Base-by-base conservation (phyloP, 2,797 vertebrate genomes). In the Tokudaia muenninki region DNA sequence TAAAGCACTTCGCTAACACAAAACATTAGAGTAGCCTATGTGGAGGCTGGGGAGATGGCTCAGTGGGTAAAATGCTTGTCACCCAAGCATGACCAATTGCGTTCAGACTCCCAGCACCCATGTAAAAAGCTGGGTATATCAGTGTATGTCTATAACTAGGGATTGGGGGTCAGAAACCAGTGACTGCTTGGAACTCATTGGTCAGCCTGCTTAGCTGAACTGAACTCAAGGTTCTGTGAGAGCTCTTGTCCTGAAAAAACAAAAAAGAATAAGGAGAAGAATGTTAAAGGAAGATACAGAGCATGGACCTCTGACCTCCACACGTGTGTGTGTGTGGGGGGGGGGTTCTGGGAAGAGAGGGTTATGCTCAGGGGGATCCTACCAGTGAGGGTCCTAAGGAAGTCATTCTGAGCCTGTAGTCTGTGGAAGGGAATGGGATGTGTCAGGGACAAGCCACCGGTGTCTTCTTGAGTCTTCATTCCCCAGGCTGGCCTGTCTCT, bases 11-110 rank as follows among this genome's bases (percentile, higher is more conserved):
- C 37, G 22, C 47, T 57, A 37, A 81, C 87, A 9, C 65, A 65
- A 79, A 65, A 24, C 31, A 21, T 29, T 57, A 44, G 67, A 78
- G 16, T 34, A 6, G 21, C 22, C 70, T 57, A 22, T 4, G 37
- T 34, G n/a, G 6, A 65, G 44, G n/a, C 24, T 11, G 1, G 21
- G 24, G 34, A 12, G 47, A 17, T 10, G 3, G 0, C 0, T 2
- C 4, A 1, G n/a, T 17, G 50, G 16, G n/a, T 59, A 75, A 59
- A 26, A 26, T 31, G 10, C 26, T 88, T 34, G 26, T 21, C 50
- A 29, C 21, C 21, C 5, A 31, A 44, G n/a, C 52, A 31, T 57
- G 50, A 41, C 24, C 13, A 37, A 14, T 14, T 75, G 70, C 7
- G 16, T 31, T 74, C 52, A 57, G n/a, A 31, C 10, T 3, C 22